These are phyloP conservation scores for Augiades crinisus DNA, from an alignment of 2,888 invertebrate species.

Conservation along the genomic window DNA sequence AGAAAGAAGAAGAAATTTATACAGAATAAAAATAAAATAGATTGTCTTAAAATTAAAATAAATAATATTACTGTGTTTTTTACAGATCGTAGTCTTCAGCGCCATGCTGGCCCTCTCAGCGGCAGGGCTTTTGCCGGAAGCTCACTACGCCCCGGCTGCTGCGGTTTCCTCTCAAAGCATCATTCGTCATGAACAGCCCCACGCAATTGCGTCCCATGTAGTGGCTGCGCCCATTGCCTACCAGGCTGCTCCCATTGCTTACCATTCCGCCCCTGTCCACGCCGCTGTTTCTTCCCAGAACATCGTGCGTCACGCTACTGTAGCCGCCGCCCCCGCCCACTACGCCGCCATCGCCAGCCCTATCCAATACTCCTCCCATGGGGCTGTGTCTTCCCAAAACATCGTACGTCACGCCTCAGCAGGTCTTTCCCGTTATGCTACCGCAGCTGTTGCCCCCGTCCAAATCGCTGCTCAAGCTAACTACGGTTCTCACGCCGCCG, in stretches of 20 bases:
- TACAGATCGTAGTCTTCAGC: conserved; percentile 35
- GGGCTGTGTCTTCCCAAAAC: conserved; percentile 60
- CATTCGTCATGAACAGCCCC: conserved; percentile 56
- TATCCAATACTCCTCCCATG: conserved; percentile 24
- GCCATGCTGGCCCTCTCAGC: conserved; percentile 40
- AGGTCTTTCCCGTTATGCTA: conserved; percentile 40
- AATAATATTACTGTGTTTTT: too few relatives aligned
- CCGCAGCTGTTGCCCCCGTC: conserved; percentile 28
- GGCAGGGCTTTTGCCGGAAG: conserved; percentile 35
- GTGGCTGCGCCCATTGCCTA: conserved; percentile 38
- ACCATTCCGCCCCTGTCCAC: conserved; percentile 29
- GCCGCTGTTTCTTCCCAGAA: conserved; percentile 57
- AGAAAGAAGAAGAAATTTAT: too few relatives aligned
- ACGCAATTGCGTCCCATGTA: conserved; percentile 30
- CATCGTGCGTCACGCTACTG: conserved; percentile 49
- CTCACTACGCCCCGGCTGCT: conserved; percentile 37
- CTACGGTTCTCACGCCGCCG: conserved; percentile 45
- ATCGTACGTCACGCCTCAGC: conserved; percentile 54
- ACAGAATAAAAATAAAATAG: too few relatives aligned
- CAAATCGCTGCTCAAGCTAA: conserved; percentile 37
- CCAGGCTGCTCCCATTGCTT: conserved; percentile 40
- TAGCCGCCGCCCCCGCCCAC: conserved; percentile 36
- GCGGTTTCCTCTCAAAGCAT: conserved; percentile 55
- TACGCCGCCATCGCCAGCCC: conserved; percentile 37
- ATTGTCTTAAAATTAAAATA: too few relatives aligned